Evolutionary conservation across 2,797 vertebrate species (phyloP), one percentile per base, ranked within the genome.

Genomic region (Coregonus ussuriensis): DNA sequence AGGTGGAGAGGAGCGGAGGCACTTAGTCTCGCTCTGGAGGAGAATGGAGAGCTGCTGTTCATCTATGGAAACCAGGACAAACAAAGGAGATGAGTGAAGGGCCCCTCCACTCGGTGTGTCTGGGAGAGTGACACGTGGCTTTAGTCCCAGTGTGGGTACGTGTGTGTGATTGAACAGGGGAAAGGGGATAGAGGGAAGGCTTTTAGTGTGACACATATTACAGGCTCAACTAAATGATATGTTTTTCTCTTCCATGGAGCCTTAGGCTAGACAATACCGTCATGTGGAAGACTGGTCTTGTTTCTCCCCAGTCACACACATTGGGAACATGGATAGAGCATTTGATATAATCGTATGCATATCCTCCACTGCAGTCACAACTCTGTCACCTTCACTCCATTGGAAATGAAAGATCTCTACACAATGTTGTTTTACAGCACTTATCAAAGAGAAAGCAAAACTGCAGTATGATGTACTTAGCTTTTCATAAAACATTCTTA

Each of bases 21-120:
- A 91, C 88, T 93, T 92, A 92, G 92, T 91, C 91, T 91, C 88
- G 85, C 91, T 89, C 88, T 82, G 88, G 84, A 81, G 87, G 89
- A 89, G 84, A 88, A 88, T 63, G 84, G 83, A 89, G 90, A 84
- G 88, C 72, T 87, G 81, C 80, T 89, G 89, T 87, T 90, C 90
- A 83, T 92, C 88, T 88, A 86, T 81, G 85, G 82, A 90, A 91
- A 89, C 86, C 83, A 88, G 89, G 88, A 92, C 91, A 92, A 92
- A 93, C 92, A 92, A 90, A 91, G 91, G 88, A 89, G 88, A 88
- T 90, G 91, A 88, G 88, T 81, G 85, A 90, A 83, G 87, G 81
- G 33, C 31, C 31, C 59, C 31, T 74, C 75, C 85, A 71, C 84
- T 86, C 83, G n/a, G 35, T 78, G 80, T 82, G 85, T 87, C 71